Percentiles rank a stretch among this genome's conserved stretches.
Evolutionary conservation across 2,113 vertebrate genomes (phyloP).

Genomic region (Microtus montanus): DNA sequence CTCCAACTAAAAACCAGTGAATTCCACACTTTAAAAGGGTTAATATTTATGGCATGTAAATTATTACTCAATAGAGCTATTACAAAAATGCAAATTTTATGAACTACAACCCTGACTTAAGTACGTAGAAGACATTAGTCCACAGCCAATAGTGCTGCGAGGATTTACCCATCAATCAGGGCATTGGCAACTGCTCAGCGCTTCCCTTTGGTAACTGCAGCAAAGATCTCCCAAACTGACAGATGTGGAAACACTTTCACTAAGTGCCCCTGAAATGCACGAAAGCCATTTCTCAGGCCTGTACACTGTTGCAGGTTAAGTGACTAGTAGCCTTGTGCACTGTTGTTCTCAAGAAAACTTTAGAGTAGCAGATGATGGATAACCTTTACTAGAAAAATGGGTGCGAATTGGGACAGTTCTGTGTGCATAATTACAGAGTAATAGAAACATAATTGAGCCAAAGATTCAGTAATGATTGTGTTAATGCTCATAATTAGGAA

Average conservation of each 20-base stretch:
- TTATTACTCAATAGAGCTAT: conserved; percentile 18
- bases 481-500: conserved; percentile 35
- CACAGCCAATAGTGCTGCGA: not conserved
- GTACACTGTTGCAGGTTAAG: not conserved
- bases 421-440: conserved; percentile 21
- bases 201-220: not conserved
- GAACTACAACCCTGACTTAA: conserved; percentile 8
- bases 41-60: conserved; percentile 45
- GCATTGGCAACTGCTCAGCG: not conserved
- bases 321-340: not conserved
- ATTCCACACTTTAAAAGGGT: conserved; percentile 19
- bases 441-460: conserved; percentile 25
- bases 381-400: not conserved
- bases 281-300: not conserved
- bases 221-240: not conserved
- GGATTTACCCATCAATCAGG: not conserved
- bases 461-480: conserved; percentile 13
- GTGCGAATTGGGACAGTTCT: not conserved
- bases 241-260: not conserved
- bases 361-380: not conserved
- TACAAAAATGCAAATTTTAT: conserved; percentile 56
- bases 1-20: conserved; percentile 24
- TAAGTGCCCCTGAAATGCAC: not conserved
- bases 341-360: conserved; percentile 26
- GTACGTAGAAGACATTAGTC: not conserved